These are phyloP conservation scores for Allacma fusca DNA, from an alignment of 2,888 invertebrate species.

Conservation along the genomic window DNA sequence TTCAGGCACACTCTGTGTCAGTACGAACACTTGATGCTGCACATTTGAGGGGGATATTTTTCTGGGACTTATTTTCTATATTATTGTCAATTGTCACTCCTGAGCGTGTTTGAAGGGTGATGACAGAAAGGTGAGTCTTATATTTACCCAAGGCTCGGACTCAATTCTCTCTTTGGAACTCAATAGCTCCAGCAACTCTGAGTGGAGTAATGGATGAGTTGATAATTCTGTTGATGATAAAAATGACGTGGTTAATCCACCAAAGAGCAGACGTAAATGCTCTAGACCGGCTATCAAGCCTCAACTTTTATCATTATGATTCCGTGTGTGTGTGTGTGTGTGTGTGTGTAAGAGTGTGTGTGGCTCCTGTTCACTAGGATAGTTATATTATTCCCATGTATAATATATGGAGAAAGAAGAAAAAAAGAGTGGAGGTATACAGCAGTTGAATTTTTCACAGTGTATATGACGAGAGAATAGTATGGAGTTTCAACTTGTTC, in stretches of 20 bases:
- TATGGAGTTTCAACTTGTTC: background rate
- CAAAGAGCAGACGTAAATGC: slow-evolving; percentile 9
- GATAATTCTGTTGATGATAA: background rate
- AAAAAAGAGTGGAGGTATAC: no score
- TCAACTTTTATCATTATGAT: slow-evolving; percentile 28
- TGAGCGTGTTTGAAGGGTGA: no score
- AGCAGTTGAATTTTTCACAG: no score
- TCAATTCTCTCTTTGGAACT: background rate
- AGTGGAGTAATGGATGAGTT: background rate
- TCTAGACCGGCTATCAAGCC: slow-evolving; percentile 22
- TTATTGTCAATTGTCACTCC: no score
- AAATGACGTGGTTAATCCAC: slow-evolving; percentile 5
- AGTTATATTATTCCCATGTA: no score
- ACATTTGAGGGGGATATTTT: no score
- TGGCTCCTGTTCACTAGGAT: no score
- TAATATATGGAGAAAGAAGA: background rate
- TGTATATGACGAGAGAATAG: no score
- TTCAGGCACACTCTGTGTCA: no score
- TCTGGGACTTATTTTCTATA: no score
- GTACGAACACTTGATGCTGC: no score
- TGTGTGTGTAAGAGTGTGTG: background rate
- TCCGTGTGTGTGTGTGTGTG: background rate
- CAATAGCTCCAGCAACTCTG: background rate
- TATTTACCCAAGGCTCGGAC: background rate
- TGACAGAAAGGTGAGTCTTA: no score